A percentile compares a stretch with the other conserved stretches of the same genome.
phyloP scores from a whole-genome alignment of 2,888 invertebrate species.

The Drosophila rubida region DNA sequence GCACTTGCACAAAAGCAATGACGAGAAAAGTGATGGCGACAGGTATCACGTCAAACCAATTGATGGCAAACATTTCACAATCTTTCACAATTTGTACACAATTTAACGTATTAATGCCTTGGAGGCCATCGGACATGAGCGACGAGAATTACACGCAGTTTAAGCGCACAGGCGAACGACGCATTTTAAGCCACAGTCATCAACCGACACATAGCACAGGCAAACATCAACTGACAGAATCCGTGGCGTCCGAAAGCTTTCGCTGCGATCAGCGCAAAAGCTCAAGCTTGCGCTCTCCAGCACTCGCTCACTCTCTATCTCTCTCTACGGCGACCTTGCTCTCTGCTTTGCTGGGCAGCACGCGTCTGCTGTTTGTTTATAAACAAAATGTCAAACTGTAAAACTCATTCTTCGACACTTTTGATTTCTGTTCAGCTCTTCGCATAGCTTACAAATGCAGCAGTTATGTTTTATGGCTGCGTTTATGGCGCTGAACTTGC shows the following conservation, averaged over 20 bases:
- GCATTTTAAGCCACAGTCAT: constrained; percentile 22
- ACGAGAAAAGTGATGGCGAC: constrained; percentile 64
- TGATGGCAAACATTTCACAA: constrained; percentile 64
- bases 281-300: constrained; percentile 32
- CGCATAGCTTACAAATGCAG: too few relatives aligned
- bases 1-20: constrained; percentile 69
- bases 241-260: constrained; percentile 3
- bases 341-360: constrained; percentile 38
- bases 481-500: constrained; percentile 32
- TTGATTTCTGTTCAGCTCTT: constrained; percentile 64
- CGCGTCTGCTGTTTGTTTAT: constrained; percentile 70
- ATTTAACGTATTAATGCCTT: constrained; percentile 16
- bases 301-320: constrained; percentile 8
- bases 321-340: constrained; percentile 2
- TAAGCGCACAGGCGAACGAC: neutral
- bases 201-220: constrained; percentile 30
- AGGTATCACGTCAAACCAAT: constrained; percentile 79
- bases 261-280: constrained; percentile 49
- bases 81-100: constrained; percentile 21
- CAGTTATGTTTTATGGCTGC: neutral
- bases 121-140: constrained; percentile 36
- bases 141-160: constrained; percentile 7
- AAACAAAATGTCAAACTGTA: constrained; percentile 67
- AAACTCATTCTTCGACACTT: constrained; percentile 60
- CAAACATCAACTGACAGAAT: constrained; percentile 54